These are phyloP conservation scores for Pseudobourletiella spinata DNA, from an alignment of 1,140 invertebrate genomes.

Conservation along the genomic window DNA sequence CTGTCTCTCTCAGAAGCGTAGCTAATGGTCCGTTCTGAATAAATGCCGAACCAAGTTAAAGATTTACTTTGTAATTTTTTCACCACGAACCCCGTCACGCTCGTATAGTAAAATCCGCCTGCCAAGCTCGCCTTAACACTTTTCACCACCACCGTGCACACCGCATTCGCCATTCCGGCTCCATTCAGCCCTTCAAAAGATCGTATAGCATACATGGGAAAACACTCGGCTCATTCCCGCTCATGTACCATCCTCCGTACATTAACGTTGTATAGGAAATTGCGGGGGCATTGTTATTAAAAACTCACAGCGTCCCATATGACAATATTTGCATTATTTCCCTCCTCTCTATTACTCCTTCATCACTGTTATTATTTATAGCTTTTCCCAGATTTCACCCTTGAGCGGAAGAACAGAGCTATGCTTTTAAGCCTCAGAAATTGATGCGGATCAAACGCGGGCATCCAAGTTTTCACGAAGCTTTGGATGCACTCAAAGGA, in stretches of 20 bases:
- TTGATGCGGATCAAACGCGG: no score
- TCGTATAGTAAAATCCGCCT: slow-evolving; percentile 8
- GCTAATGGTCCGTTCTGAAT: slow-evolving; percentile 15
- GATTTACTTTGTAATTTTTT: slow-evolving; percentile 24
- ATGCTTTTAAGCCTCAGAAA: no score
- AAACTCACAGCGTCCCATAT: not conserved
- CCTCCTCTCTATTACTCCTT: no score
- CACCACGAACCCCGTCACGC: slow-evolving; percentile 16
- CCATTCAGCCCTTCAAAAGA: not conserved
- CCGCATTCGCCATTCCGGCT: not conserved
- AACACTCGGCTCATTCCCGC: not conserved
- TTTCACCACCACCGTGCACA: not conserved
- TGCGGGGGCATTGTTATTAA: not conserved
- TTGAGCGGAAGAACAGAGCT: no score
- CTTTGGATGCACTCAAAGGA: not conserved
- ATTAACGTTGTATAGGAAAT: no score
- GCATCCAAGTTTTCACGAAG: not conserved
- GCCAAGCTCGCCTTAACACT: no score
- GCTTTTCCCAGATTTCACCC: not conserved
- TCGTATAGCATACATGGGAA: not conserved
- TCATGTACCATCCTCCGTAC: no score
- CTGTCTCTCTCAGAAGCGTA: not conserved
- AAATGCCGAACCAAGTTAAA: slow-evolving; percentile 17
- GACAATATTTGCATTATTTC: not conserved
- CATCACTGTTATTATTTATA: not conserved